phyloP scores from a whole-genome alignment of 2,888 invertebrate genomes.

The Apamea monoglypha region DNA sequence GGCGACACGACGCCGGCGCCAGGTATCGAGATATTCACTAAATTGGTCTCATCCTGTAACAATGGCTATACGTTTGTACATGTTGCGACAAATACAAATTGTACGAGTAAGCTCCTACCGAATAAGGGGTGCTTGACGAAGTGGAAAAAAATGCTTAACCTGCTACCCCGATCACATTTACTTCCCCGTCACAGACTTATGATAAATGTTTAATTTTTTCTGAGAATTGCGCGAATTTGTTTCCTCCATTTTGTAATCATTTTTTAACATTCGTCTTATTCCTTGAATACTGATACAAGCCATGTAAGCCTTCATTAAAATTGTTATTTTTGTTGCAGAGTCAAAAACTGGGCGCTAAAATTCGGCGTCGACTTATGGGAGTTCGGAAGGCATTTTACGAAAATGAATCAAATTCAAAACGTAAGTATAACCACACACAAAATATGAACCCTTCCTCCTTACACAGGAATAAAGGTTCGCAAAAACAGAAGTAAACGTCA shows the following conservation, averaged over 20 bases:
- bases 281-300: not conserved
- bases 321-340: constrained; percentile 91
- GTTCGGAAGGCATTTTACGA: constrained; percentile 96
- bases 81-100: constrained; percentile 77
- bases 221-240: constrained; percentile 38
- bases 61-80: constrained; percentile 75
- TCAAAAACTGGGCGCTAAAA: constrained; percentile 97
- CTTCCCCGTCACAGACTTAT: constrained; percentile 79
- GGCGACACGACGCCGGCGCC: constrained; percentile 60
- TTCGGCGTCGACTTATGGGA: constrained; percentile 97
- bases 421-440: constrained; percentile 90
- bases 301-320: not conserved
- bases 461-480: not conserved
- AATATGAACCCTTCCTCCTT: not conserved
- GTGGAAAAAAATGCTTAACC: constrained; percentile 85
- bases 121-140: constrained; percentile 81
- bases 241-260: constrained; percentile 36
- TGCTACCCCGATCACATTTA: constrained; percentile 84
- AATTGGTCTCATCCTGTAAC: constrained; percentile 78
- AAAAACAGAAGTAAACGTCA: constrained; percentile 16
- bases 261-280: constrained; percentile 17
- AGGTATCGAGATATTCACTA: constrained; percentile 79
- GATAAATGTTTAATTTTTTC: constrained; percentile 75
- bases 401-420: constrained; percentile 96
- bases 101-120: constrained; percentile 74